Percentiles rank a stretch among this genome's conserved stretches.
Evolutionary conservation across 2,113 vertebrate genomes (phyloP).

Genomic region (Salvator merianae): DNA sequence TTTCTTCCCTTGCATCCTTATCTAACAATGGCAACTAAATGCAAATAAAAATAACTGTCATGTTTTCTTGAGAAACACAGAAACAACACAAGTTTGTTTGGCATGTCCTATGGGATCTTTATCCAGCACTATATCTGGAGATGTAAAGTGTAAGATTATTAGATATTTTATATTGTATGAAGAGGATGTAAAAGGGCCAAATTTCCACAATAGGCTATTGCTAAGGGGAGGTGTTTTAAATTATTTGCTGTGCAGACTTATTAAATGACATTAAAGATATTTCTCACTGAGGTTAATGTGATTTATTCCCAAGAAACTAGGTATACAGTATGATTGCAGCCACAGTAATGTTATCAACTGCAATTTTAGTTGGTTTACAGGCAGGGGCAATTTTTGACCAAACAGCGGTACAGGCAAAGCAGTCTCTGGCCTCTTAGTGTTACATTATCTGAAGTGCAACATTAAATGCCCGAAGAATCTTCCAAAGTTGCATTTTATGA

Average conservation of each 20-base stretch:
- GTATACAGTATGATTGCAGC: too few relatives aligned
- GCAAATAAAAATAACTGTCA: not conserved
- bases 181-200: not conserved
- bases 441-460: too few relatives aligned
- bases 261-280: not conserved
- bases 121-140: not conserved
- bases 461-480: too few relatives aligned
- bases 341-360: too few relatives aligned
- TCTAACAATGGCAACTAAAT: constrained; percentile 28
- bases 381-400: too few relatives aligned
- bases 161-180: not conserved
- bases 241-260: not conserved
- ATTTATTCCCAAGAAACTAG: not conserved
- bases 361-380: too few relatives aligned
- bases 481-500: too few relatives aligned
- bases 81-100: not conserved
- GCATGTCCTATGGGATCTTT: not conserved
- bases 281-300: not conserved
- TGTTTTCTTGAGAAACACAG: not conserved
- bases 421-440: too few relatives aligned
- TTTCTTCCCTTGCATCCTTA: not conserved
- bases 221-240: not conserved
- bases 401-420: too few relatives aligned
- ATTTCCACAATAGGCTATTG: not conserved
- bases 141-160: not conserved